phyloP scores from a whole-genome alignment of 2,888 invertebrate species.

The Caenorhabditis afra region DNA sequence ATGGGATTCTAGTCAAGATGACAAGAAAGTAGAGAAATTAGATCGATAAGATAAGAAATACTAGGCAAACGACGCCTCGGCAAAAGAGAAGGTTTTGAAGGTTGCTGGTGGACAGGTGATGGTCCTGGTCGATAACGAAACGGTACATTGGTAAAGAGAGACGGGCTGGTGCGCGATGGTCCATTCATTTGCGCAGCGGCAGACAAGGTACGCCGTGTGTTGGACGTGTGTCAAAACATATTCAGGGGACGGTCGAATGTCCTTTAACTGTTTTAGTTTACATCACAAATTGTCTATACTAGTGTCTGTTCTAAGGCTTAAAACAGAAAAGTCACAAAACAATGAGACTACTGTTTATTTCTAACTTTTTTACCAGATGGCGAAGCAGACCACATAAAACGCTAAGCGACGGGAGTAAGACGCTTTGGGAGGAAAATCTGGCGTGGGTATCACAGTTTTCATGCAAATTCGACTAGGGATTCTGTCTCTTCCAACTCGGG shows the following conservation, averaged over 20 bases:
- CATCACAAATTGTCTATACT: conserved; percentile 14
- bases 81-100: too few relatives aligned
- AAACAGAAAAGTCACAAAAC: conserved; percentile 5
- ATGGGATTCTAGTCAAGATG: conserved; percentile 27
- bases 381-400: too few relatives aligned
- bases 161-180: too few relatives aligned
- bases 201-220: too few relatives aligned
- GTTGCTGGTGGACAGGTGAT: too few relatives aligned
- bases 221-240: too few relatives aligned
- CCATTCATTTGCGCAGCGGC: too few relatives aligned
- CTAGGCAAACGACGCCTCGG: background rate
- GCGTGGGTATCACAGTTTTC: conserved; percentile 45
- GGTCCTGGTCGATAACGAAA: too few relatives aligned
- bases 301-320: conserved; percentile 20
- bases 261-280: too few relatives aligned
- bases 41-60: background rate
- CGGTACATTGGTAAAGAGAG: too few relatives aligned
- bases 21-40: conserved; percentile 17
- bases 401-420: background rate
- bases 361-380: too few relatives aligned
- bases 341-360: background rate
- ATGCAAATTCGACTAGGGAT: conserved; percentile 53
- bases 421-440: background rate
- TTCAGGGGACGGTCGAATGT: background rate
- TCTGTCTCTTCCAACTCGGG: background rate